phyloP scores from a whole-genome alignment of 2,888 invertebrate genomes.

The Philereme transversata region DNA sequence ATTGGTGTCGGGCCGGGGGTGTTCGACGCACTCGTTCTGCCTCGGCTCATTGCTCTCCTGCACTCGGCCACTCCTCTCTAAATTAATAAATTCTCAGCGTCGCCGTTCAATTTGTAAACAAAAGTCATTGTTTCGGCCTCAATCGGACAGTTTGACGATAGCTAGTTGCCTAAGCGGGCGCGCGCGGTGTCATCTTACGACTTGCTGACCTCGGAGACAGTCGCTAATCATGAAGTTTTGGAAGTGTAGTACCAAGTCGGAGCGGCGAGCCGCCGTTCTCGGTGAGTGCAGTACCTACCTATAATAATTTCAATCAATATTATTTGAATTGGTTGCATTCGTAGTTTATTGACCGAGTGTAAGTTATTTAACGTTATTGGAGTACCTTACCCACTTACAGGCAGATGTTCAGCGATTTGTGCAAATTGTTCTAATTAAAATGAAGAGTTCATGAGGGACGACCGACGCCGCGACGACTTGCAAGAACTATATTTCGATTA shows the following conservation, averaged over 20 bases:
- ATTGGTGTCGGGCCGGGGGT: slow-evolving; percentile 60
- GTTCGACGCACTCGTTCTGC: slow-evolving; percentile 65
- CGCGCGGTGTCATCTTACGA: slow-evolving; percentile 57
- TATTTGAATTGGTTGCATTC: slow-evolving; percentile 1
- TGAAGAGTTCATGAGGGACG: no score
- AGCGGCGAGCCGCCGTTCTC: slow-evolving; percentile 55
- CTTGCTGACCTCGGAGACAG: slow-evolving; percentile 47
- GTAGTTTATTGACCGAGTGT: slow-evolving; percentile 18
- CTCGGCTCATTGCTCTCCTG: slow-evolving; percentile 65
- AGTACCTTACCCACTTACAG: slow-evolving; percentile 11
- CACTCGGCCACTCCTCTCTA: slow-evolving; percentile 64
- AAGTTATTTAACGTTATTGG: no score
- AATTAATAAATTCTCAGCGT: slow-evolving; percentile 75
- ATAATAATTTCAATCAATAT: slow-evolving; percentile 4
- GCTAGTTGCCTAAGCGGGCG: slow-evolving; percentile 68
- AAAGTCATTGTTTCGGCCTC: slow-evolving; percentile 79
- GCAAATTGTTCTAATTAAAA: slow-evolving; percentile 45
- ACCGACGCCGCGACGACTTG: no score
- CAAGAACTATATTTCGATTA: background rate
- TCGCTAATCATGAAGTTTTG: slow-evolving; percentile 71
- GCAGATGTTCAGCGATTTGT: slow-evolving; percentile 41
- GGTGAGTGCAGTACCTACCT: slow-evolving; percentile 51
- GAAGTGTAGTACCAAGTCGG: slow-evolving; percentile 70
- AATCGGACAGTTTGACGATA: slow-evolving; percentile 74
- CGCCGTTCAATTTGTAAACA: slow-evolving; percentile 76